Conservation (phyloP, 2,113 vertebrate genomes). For the Nycticorax nycticorax region DNA sequence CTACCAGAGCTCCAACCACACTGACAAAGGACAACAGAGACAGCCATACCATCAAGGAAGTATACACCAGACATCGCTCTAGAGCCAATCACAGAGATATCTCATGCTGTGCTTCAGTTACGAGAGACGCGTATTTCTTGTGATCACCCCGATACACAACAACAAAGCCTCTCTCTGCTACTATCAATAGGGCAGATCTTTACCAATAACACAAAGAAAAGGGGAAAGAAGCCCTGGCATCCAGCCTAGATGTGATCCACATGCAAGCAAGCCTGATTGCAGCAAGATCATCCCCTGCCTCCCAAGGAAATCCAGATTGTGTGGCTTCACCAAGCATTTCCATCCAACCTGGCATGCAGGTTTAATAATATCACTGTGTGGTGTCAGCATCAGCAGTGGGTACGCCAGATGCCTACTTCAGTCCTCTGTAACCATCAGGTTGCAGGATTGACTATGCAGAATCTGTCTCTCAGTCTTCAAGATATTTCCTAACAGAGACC, state of each 20-base stretch:
- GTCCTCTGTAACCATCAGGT: not conserved
- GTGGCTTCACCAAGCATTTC: not conserved
- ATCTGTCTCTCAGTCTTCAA: not conserved
- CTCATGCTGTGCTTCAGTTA: not conserved
- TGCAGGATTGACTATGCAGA: not conserved
- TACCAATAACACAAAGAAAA: not conserved
- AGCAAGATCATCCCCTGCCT: not conserved
- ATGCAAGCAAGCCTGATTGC: not conserved
- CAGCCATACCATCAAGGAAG: not conserved
- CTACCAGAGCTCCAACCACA: not conserved
- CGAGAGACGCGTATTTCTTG: rapidly evolving
- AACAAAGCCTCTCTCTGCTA: not conserved
- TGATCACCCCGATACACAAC: not conserved
- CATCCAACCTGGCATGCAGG: not conserved
- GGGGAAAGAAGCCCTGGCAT: not conserved
- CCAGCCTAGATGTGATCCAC: not conserved
- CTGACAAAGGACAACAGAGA: not conserved
- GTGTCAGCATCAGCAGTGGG: not conserved
- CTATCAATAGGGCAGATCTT: not conserved
- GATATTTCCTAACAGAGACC: not conserved
- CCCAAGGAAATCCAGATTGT: not conserved
- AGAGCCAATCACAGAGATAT: not conserved
- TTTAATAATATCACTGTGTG: not conserved
- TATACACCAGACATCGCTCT: not conserved
- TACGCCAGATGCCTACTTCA: not conserved